Conservation (phyloP, 2,797 vertebrate genomes). For the Esox lucius region DNA sequence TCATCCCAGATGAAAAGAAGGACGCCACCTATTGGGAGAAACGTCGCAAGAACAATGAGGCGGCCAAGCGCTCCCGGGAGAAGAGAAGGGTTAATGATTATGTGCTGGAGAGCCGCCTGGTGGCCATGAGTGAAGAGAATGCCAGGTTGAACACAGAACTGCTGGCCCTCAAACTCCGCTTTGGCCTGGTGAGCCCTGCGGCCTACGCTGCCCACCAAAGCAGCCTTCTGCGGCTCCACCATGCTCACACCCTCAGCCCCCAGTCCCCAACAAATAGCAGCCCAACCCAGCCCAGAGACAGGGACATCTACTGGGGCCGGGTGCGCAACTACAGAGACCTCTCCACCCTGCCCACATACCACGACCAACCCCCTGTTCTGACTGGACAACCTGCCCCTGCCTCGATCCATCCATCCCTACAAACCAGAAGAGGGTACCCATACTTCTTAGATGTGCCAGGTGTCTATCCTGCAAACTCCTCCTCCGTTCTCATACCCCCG, state of each 20-base stretch:
- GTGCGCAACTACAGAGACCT: slow-evolving; percentile 35
- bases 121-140: slow-evolving; percentile 83
- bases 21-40: slow-evolving; percentile 92
- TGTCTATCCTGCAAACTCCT: slow-evolving; percentile 48
- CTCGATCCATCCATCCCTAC: slow-evolving; percentile 58
- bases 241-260: slow-evolving; percentile 6
- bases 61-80: slow-evolving; percentile 89
- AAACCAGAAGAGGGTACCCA: slow-evolving; percentile 61
- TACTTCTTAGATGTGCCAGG: slow-evolving; percentile 54
- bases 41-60: slow-evolving; percentile 90
- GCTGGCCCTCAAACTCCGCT: slow-evolving; percentile 76
- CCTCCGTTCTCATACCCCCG: slow-evolving; percentile 58
- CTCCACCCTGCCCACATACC: slow-evolving; percentile 32
- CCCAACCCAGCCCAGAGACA: slow-evolving; percentile 31
- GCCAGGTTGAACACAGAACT: slow-evolving; percentile 79
- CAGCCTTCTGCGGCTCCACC: slow-evolving; percentile 49
- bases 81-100: slow-evolving; percentile 84
- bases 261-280: slow-evolving; percentile 16
- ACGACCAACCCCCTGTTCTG: slow-evolving; percentile 22
- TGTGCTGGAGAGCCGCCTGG: slow-evolving; percentile 78
- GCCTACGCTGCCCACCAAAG: slow-evolving; percentile 42
- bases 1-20: slow-evolving; percentile 88
- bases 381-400: slow-evolving; percentile 45
- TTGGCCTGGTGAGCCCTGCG: slow-evolving; percentile 65
- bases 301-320: slow-evolving; percentile 54